Base-by-base conservation (phyloP, 2,113 vertebrate genomes). In the Eudorcas thomsonii region DNA sequence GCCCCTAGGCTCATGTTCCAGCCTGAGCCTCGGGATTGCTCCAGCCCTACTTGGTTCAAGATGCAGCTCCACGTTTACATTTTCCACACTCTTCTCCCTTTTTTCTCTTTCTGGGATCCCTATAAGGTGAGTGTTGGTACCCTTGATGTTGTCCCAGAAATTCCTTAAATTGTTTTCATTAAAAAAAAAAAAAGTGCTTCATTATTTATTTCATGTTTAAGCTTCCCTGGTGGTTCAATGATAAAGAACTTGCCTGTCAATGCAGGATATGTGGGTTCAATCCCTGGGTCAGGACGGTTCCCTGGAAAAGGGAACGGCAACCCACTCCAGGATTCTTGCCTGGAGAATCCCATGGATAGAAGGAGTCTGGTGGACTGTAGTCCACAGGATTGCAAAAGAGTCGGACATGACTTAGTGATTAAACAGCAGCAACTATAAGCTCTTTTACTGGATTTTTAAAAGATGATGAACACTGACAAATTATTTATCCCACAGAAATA, bases 161-260 rank as follows among this genome's bases (percentile, higher is more conserved):
- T 30, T 48, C 45, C 28, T 48, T 80, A 80, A 80, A 19, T 50
- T 48, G 14, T 78, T 48, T 33, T 80, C 4, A 6, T 80, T 80
- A 28, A 15, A 0, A 0, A 17, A 28, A 16, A 45, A 45, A 39
- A 25, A 13, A 3, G 3, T 43, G 71, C 11, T 74, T 74, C 71
- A 14, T 43, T 74, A 14, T 74, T 74, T 74, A 43, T 25, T 74
- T 39, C 39, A 43, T 39, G 36, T 74, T 25, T 43, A 74, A 74
- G 21, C 11, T 74, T 74, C 36, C 28, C 21, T 74, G 71, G 71
- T 23, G 21, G 36, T 25, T 74, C 71, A 74, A 39, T 74, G 71
- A 74, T 25, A 39, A 74, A 74, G 21, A 74, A 74, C 71, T 74
- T 25, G 5, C 71, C 36, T 43, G 36, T 39, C 36, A 74, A 43